Base-by-base conservation (phyloP, 2,888 invertebrate genomes). In the Halocaridina rubra region DNA sequence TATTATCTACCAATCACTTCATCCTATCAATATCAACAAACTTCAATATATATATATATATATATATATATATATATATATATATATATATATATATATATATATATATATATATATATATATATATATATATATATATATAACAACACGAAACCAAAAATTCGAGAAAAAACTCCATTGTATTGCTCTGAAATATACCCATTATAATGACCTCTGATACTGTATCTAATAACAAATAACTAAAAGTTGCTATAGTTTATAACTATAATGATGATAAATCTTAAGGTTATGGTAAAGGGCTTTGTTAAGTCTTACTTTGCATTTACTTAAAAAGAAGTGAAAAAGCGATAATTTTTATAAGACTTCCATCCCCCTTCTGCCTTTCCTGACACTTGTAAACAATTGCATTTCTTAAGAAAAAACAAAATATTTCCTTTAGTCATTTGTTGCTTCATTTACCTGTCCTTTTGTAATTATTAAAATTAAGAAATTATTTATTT, bases 321-420 rank as follows among this genome's bases (percentile, higher is more conserved):
- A 67, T 29, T 77, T 77, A 77, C 77, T 77, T 77, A 61, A 59
- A 59, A 59, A 32, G 57, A 61, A 30, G 10, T 22, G 77, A 30
- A 61, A 61, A 16, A 30, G 10, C 32, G 33, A 2, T 5, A 32
- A 32, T 61, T 77, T 59, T 30, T 77, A 32, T 33, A 77, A 59
- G 24, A 24, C 77, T 32, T 32, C 32, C 57, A 33, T 30, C 30
- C 16, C 30, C 30, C 57, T 61, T 32, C 30, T 61, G 22, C 32
- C 77, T 77, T 61, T 59, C 59, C 77, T 77, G 77, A 77, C 77
- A 77, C 77, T 77, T 77, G 77, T 77, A 77, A 77, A 77, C 77
- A 77, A 77, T 77, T 30, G 77, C 30, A 77, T 77, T 77, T 77
- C 57, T 59, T 32, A 77, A 33, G 5, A 32, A 32, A 61, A 53